Conservation (phyloP, 1,140 invertebrate species). For the Plutomurus gul region DNA sequence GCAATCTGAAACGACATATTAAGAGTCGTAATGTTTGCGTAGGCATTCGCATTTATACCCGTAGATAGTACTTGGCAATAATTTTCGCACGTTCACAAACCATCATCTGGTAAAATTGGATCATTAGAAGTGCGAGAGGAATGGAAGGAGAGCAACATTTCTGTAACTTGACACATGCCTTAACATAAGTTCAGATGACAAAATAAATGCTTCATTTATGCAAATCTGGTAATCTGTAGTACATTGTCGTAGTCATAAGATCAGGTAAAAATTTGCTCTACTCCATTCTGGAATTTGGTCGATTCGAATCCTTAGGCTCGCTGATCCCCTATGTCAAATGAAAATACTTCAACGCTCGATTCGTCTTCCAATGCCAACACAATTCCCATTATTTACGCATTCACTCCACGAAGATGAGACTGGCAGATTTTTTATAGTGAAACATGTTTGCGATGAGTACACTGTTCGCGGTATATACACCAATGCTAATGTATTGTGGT, state of each 20-base stretch:
- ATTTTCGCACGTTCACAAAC: slow-evolving; percentile 8
- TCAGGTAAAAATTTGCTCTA: neutral
- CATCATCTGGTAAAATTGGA: neutral
- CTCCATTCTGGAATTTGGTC: neutral
- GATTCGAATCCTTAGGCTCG: neutral
- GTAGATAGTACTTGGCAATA: neutral
- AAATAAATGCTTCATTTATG: slow-evolving; percentile 3
- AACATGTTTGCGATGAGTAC: too few relatives aligned
- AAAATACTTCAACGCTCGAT: too few relatives aligned
- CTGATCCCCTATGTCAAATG: too few relatives aligned
- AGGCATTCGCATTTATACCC: neutral
- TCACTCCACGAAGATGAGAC: neutral
- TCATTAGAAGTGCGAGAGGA: neutral
- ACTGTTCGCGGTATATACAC: too few relatives aligned
- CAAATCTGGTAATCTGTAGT: slow-evolving; percentile 6
- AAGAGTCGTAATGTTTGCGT: neutral
- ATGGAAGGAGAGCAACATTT: neutral
- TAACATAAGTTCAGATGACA: slow-evolving; percentile 4
- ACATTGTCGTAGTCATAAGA: slow-evolving; percentile 10
- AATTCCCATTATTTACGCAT: slow-evolving; percentile 1
- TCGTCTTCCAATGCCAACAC: too few relatives aligned
- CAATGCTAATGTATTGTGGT: too few relatives aligned
- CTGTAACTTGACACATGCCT: neutral
- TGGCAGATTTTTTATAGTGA: neutral
- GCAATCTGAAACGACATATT: neutral